These are phyloP conservation scores for Drosophila kambysellisi DNA, from an alignment of 2,888 invertebrate genomes.

Conservation along the genomic window DNA sequence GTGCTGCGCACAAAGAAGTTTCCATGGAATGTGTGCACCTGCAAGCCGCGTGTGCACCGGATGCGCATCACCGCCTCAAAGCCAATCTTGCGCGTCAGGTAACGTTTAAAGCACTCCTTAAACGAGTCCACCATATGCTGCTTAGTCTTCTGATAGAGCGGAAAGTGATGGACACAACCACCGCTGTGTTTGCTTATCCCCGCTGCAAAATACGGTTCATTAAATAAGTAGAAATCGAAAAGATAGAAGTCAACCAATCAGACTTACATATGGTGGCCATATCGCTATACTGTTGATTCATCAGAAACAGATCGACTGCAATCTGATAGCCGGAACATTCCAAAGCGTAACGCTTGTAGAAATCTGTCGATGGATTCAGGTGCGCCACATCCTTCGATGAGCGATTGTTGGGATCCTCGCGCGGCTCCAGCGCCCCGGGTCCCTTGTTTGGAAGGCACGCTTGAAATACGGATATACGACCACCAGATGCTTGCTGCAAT, in stretches of 20 bases:
- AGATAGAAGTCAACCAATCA: no score
- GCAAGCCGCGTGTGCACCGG: slow-evolving; percentile 95
- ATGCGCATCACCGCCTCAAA: slow-evolving; percentile 99
- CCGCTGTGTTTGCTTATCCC: slow-evolving; percentile 98
- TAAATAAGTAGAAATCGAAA: background rate
- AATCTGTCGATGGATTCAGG: slow-evolving; percentile 98
- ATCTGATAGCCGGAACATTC: slow-evolving; percentile 99
- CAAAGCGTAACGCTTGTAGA: slow-evolving; percentile 97
- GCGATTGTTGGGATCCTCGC: slow-evolving; percentile 95
- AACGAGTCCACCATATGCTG: slow-evolving; percentile 90
- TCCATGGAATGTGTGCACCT: slow-evolving; percentile 99
- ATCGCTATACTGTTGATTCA: slow-evolving; percentile 97
- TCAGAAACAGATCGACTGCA: slow-evolving; percentile 96
- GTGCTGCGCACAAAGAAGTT: slow-evolving; percentile 99
- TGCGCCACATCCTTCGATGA: slow-evolving; percentile 93
- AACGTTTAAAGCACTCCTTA: slow-evolving; percentile 92
- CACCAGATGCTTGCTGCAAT: slow-evolving; percentile 93
- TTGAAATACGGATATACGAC: slow-evolving; percentile 97
- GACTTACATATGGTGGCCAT: slow-evolving; percentile 95
- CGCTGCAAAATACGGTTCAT: slow-evolving; percentile 85
- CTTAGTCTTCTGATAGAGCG: slow-evolving; percentile 92
- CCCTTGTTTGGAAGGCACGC: slow-evolving; percentile 94
- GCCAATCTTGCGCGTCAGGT: slow-evolving; percentile 98
- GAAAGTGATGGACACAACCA: slow-evolving; percentile 96
- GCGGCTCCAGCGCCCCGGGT: slow-evolving; percentile 93